Conservation (phyloP, 2,797 vertebrate genomes). For the Pangasius sanitwongsei region DNA sequence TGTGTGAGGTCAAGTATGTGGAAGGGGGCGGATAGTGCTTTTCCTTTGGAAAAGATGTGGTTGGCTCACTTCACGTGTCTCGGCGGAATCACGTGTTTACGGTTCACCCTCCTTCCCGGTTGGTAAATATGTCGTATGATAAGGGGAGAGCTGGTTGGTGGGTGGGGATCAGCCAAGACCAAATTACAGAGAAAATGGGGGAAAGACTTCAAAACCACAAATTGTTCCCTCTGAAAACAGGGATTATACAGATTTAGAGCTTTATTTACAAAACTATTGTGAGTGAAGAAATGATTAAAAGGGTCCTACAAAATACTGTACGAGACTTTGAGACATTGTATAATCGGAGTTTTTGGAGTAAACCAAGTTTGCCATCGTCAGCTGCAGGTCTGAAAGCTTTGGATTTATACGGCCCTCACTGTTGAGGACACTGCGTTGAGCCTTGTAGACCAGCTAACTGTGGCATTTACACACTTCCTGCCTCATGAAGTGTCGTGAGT, state of each 20-base stretch:
- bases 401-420: background rate
- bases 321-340: background rate
- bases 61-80: background rate
- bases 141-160: background rate
- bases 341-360: background rate
- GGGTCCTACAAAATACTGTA: background rate
- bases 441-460: no score
- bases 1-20: background rate
- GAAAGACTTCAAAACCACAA: background rate
- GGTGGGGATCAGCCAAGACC: background rate
- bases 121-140: background rate
- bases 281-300: background rate
- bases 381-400: background rate
- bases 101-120: no score
- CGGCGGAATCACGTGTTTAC: background rate
- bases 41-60: background rate
- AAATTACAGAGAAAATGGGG: background rate
- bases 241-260: background rate
- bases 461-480: conserved; percentile 12
- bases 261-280: background rate
- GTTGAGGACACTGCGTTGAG: background rate
- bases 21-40: background rate
- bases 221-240: background rate
- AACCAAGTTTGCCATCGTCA: background rate
- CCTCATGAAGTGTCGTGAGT: background rate